Evolutionary conservation across 1,140 invertebrate genomes (phyloP).

Genomic region (Acromyrmex heyeri): DNA sequence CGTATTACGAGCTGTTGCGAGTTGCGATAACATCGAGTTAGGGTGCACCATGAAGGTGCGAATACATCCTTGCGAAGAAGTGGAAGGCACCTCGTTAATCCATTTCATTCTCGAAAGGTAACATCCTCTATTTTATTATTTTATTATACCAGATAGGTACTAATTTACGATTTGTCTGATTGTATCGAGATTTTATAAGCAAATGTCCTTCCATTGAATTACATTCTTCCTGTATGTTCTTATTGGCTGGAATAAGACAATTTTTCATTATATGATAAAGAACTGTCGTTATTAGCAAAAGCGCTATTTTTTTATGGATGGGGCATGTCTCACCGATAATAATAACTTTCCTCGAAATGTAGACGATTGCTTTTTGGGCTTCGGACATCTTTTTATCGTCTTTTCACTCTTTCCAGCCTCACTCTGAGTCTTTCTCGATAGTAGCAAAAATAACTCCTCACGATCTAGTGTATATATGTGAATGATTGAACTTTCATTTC

Average conservation of each 20-base stretch:
- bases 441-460: slow-evolving; percentile 8
- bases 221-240: neutral
- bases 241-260: slow-evolving; percentile 1
- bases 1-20: slow-evolving; percentile 74
- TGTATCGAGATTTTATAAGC: neutral
- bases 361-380: neutral
- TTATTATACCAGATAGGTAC: neutral
- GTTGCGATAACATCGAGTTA: slow-evolving; percentile 64
- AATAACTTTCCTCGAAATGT: neutral
- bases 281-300: neutral
- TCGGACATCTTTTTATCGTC: slow-evolving; percentile 8
- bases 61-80: slow-evolving; percentile 68
- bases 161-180: neutral
- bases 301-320: neutral
- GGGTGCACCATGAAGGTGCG: slow-evolving; percentile 64
- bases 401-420: slow-evolving; percentile 28
- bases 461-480: neutral
- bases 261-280: neutral
- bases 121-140: neutral
- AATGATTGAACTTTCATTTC: slow-evolving; percentile 69
- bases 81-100: slow-evolving; percentile 75
- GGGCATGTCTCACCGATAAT: neutral
- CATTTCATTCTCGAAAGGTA: slow-evolving; percentile 45
- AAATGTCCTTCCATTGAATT: neutral
- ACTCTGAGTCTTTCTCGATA: neutral